A percentile compares a stretch with the other conserved stretches of the same genome.
Conservation (phyloP, 2,888 invertebrate species). For the Xestia rhomboidea region DNA sequence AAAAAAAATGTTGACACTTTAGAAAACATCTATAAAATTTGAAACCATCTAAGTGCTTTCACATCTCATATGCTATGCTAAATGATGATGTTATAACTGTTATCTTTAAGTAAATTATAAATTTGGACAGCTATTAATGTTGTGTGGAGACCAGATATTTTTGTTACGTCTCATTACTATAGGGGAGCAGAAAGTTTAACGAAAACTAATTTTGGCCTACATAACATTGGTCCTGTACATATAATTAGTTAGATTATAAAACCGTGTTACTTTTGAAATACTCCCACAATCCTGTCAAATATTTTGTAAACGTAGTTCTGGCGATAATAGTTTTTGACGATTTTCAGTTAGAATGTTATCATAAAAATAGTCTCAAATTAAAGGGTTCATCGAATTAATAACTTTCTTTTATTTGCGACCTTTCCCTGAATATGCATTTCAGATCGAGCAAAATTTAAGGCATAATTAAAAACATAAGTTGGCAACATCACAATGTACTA, state of each 20-base stretch:
- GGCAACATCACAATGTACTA: no score
- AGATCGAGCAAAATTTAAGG: neutral
- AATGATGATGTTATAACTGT: slow-evolving; percentile 47
- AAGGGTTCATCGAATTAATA: slow-evolving; percentile 82
- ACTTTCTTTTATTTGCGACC: slow-evolving; percentile 72
- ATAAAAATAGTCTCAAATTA: slow-evolving; percentile 87
- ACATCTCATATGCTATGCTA: slow-evolving; percentile 54
- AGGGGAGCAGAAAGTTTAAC: slow-evolving; percentile 51
- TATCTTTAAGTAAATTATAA: slow-evolving; percentile 54
- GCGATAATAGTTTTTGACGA: slow-evolving; percentile 69
- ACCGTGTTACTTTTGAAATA: slow-evolving; percentile 46
- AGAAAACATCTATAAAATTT: slow-evolving; percentile 50
- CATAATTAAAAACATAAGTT: no score
- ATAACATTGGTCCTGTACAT: slow-evolving; percentile 58
- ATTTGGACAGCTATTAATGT: slow-evolving; percentile 48
- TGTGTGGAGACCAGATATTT: slow-evolving; percentile 40
- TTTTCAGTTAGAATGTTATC: slow-evolving; percentile 73
- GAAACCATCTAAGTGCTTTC: slow-evolving; percentile 61
- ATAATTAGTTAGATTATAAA: slow-evolving; percentile 49
- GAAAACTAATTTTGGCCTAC: slow-evolving; percentile 68
- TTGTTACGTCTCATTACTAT: slow-evolving; percentile 39
- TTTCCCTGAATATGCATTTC: slow-evolving; percentile 1
- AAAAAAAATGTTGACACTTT: slow-evolving; percentile 52
- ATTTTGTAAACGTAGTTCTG: slow-evolving; percentile 66
- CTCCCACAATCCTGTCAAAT: slow-evolving; percentile 59